phyloP scores from a whole-genome alignment of 2,113 vertebrate species.

The Corynorhinus townsendii region DNA sequence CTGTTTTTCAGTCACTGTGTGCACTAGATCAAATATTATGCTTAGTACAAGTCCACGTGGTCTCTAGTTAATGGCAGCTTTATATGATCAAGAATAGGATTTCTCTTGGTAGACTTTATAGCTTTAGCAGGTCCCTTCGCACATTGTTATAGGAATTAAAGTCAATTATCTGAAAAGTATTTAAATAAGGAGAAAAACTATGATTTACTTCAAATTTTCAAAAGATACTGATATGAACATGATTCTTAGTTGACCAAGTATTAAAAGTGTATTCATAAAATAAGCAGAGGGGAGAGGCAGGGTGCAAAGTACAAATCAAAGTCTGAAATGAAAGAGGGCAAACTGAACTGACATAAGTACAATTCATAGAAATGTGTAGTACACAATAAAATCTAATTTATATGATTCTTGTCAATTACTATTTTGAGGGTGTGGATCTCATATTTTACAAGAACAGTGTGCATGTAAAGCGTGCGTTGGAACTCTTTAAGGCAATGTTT shows the following conservation, averaged over 20 bases:
- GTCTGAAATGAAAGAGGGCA: not conserved
- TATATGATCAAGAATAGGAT: not conserved
- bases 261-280: not conserved
- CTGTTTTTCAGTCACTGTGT: not conserved
- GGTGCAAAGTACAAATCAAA: not conserved
- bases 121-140: not conserved
- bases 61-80: not conserved
- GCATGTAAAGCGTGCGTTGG: not conserved
- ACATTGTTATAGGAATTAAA: not conserved
- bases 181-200: not conserved
- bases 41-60: not conserved
- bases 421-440: not conserved
- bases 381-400: not conserved
- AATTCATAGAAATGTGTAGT: constrained; percentile 2
- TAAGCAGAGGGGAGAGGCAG: not conserved
- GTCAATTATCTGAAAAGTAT: not conserved
- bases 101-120: not conserved
- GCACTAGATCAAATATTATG: not conserved
- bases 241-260: not conserved
- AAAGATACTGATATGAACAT: not conserved
- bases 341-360: not conserved
- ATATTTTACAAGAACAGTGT: not conserved
- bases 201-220: not conserved
- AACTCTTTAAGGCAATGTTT: not conserved
- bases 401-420: not conserved